Base-by-base conservation (phyloP, 2,888 invertebrate species). In the Sesamia inferens region DNA sequence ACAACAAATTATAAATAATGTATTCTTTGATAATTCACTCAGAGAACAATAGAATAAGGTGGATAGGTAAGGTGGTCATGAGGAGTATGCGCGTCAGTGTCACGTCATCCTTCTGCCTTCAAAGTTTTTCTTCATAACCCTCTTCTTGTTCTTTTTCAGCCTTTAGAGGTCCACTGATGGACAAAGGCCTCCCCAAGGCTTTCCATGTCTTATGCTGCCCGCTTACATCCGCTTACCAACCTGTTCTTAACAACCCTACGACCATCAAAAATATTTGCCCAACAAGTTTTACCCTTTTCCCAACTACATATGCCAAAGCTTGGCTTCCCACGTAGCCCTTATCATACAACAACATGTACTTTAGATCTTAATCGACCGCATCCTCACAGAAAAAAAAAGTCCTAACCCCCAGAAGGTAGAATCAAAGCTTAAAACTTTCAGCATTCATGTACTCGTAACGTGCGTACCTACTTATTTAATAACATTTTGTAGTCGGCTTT, bases 401-500 rank as follows among this genome's bases (percentile, higher is more conserved):
- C 16, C 63, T 8, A 44, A 54, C 51, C 44, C 44, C 57, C 24
- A 68, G 68, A 76, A 68, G 24, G 8, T 39, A 54, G 19, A 82
- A 82, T 69, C 59, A 69, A 73, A 78, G 65, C 48, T 55, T 74
- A 57, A 78, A 78, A 81, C 67, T 68, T 78, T 68, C 11, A 24
- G 71, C n/a, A 54, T 55, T 66, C 62, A 70, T 72, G 71, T 77
- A 66, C n/a, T n/a, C n/a, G n/a, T n/a, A n/a, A n/a, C n/a, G n/a
- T n/a, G 13, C 69, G 0, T 69, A 75, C 71, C 62, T 66, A 74
- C 70, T 81, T 81, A 79, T 83, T 74, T 68, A 83, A 82, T 80
- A 80, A 77, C 68, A 70, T 74, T 73, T 83, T 65, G 79, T 71
- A 67, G 61, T 68, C 67, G 68, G 74, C 42, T 69, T 77, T 79